A percentile compares a stretch with the other conserved stretches of the same genome.
phyloP scores from a whole-genome alignment of 2,113 vertebrate genomes.

The Sceloporus undulatus region DNA sequence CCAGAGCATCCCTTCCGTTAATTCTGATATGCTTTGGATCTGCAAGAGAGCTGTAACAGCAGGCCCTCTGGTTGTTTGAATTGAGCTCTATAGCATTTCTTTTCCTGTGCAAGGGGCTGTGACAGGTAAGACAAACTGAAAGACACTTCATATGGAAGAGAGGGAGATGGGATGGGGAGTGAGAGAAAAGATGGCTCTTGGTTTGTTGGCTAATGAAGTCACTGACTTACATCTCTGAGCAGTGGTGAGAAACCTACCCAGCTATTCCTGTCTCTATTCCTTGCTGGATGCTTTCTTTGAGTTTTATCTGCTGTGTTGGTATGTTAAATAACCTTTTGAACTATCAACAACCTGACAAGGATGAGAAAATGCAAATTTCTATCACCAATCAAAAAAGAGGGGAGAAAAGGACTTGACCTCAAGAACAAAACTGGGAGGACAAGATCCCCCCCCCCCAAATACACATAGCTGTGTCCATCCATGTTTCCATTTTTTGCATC shows the following conservation, averaged over 20 bases:
- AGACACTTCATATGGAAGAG: conserved; percentile 27
- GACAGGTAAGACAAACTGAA: conserved; percentile 24
- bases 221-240: conserved; percentile 7
- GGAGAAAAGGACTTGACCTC: neutral
- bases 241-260: conserved; percentile 18
- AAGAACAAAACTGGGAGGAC: neutral
- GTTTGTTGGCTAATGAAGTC: conserved; percentile 31
- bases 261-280: neutral
- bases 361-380: neutral
- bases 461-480: neutral
- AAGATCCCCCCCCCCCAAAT: neutral
- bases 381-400: neutral
- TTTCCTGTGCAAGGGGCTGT: neutral
- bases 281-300: neutral
- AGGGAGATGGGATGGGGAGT: conserved; percentile 11
- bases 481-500: neutral
- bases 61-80: neutral
- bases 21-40: neutral
- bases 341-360: neutral
- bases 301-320: conserved; percentile 15
- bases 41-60: neutral
- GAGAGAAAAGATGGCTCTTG: neutral
- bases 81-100: neutral
- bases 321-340: neutral
- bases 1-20: neutral